A percentile compares a stretch with the other conserved stretches of the same genome.
These are phyloP conservation scores for Oryzaephilus surinamensis DNA, from an alignment of 1,140 invertebrate genomes.

Conservation along the genomic window DNA sequence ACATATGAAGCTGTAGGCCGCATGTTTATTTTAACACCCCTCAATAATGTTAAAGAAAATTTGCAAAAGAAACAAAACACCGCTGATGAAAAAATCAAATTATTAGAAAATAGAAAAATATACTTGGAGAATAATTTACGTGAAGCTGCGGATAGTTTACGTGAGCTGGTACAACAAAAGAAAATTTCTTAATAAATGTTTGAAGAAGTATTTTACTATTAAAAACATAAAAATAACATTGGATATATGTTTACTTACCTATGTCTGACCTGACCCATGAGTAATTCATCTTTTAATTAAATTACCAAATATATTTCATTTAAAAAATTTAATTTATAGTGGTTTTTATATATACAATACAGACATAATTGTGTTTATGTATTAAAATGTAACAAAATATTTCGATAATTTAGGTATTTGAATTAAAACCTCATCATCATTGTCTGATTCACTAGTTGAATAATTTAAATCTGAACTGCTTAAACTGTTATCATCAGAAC, in stretches of 20 bases:
- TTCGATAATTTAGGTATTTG: conserved; percentile 27
- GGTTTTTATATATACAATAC: too few species aligned
- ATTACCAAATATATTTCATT: too few species aligned
- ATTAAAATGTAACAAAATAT: conserved; percentile 25
- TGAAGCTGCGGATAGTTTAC: conserved; percentile 73
- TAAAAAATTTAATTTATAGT: too few species aligned
- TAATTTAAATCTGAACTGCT: conserved; percentile 47
- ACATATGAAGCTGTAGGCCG: conserved; percentile 69
- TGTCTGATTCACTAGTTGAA: conserved; percentile 32
- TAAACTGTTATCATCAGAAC: conserved; percentile 44
- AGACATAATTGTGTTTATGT: too few species aligned
- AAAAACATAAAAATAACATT: too few species aligned
- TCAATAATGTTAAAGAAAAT: conserved; percentile 51
- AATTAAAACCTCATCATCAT: conserved; percentile 21
- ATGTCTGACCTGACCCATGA: too few species aligned
- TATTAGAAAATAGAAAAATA: conserved; percentile 60
- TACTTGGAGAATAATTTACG: conserved; percentile 69
- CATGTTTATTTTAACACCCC: conserved; percentile 70
- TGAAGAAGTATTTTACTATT: too few species aligned
- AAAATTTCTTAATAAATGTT: conserved; percentile 39
- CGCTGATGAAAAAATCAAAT: conserved; percentile 60
- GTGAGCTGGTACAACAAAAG: conserved; percentile 70
- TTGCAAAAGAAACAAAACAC: conserved; percentile 48
- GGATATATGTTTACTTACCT: too few species aligned
- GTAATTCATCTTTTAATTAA: too few species aligned